Conservation (phyloP, 2,113 vertebrate species). For the Hypomesus transpacificus region DNA sequence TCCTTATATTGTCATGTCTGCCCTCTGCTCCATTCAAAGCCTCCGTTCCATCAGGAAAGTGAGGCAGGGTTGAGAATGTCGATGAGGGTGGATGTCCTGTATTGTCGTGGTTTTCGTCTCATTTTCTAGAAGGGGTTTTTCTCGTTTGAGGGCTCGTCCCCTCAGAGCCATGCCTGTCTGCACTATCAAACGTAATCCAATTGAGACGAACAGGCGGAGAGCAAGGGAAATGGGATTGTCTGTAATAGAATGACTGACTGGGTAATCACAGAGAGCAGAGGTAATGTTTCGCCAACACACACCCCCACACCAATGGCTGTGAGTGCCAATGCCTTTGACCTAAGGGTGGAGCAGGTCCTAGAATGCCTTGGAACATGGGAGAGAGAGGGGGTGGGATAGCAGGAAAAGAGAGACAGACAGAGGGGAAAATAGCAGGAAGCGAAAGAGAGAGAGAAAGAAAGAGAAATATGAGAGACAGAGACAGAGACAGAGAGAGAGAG, state of each 20-base stretch:
- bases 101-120: background rate
- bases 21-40: background rate
- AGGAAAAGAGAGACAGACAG: background rate
- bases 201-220: constrained; percentile 17
- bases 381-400: constrained; percentile 13
- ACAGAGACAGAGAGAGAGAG: background rate
- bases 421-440: constrained; percentile 13
- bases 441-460: background rate
- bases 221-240: constrained; percentile 25
- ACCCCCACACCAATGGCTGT: background rate
- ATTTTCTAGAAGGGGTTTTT: constrained; percentile 23
- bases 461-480: background rate
- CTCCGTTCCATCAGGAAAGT: background rate
- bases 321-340: constrained; percentile 26
- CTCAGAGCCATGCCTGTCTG: constrained; percentile 6
- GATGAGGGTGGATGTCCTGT: background rate
- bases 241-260: constrained; percentile 26
- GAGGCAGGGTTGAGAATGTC: background rate
- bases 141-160: constrained; percentile 25
- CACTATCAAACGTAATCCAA: constrained; percentile 23
- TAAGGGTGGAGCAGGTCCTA: background rate
- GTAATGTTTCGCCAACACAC: constrained; percentile 1
- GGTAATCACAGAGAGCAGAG: constrained; percentile 22
- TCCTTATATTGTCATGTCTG: background rate
- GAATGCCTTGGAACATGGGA: constrained; percentile 25